These are phyloP conservation scores for Eleutherodactylus coqui DNA, from an alignment of 2,797 vertebrate species.

Conservation along the genomic window DNA sequence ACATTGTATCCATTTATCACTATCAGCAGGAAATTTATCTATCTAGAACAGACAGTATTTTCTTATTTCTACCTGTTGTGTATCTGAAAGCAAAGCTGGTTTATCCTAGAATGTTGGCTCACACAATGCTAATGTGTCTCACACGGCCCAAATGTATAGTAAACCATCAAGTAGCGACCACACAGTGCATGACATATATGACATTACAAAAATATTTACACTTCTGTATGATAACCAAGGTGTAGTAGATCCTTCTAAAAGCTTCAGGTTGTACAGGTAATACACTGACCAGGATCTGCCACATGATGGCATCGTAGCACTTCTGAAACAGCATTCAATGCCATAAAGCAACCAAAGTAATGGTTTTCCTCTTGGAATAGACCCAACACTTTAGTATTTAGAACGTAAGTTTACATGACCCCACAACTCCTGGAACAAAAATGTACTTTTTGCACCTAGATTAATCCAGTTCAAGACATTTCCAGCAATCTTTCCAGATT, in stretches of 20 bases:
- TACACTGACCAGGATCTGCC: not conserved
- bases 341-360: not conserved
- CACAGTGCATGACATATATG: not conserved
- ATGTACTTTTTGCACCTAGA: not conserved
- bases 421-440: too few relatives aligned
- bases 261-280: not conserved
- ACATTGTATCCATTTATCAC: not conserved
- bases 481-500: not conserved
- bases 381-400: not conserved
- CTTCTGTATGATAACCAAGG: not conserved
- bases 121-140: not conserved
- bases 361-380: not conserved
- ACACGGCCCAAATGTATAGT: not conserved
- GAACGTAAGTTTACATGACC: not conserved
- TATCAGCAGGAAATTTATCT: slow-evolving; percentile 29
- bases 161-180: not conserved
- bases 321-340: not conserved
- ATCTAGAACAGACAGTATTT: not conserved
- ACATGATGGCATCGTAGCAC: not conserved
- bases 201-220: not conserved
- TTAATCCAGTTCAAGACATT: not conserved
- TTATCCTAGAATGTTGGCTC: not conserved
- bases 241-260: not conserved
- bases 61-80: not conserved
- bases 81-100: slow-evolving; percentile 37